Conservation (phyloP, 2,797 vertebrate species). For the Chloroceryle amazona region DNA sequence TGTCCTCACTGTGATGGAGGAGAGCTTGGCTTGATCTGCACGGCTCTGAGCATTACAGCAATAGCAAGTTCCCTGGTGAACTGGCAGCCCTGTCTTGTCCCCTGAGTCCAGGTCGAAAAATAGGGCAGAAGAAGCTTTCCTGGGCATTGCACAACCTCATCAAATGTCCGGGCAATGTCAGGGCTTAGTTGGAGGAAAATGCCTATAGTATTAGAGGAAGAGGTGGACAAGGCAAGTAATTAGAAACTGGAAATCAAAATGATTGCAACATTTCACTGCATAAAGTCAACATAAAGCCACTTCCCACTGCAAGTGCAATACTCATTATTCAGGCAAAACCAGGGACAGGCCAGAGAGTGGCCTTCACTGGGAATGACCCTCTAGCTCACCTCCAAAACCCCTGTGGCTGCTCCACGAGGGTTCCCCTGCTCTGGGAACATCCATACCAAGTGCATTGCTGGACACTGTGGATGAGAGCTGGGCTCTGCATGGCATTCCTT, state of each 20-base stretch:
- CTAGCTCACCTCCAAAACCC: not conserved
- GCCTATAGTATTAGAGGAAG: not conserved
- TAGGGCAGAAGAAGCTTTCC: not conserved
- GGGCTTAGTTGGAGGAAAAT: not conserved
- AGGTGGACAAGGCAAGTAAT: not conserved
- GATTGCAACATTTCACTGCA: not conserved
- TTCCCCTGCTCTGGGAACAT: not conserved
- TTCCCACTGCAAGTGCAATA: not conserved
- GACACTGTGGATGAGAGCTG: not conserved
- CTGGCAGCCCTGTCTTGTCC: not conserved
- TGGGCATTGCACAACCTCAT: not conserved
- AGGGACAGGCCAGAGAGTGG: not conserved
- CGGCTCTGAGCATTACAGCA: not conserved
- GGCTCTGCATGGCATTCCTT: not conserved
- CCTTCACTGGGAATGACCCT: not conserved
- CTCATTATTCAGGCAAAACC: not conserved
- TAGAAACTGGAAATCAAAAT: not conserved
- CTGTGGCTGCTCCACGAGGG: not conserved
- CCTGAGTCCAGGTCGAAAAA: not conserved
- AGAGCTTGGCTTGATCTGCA: not conserved
- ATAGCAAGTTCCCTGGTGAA: not conserved
- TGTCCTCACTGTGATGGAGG: rapidly evolving
- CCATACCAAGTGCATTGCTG: not conserved
- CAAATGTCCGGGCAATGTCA: not conserved
- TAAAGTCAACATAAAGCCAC: not conserved